Evolutionary conservation across 2,888 invertebrate species (phyloP), one percentile per base, ranked within the genome.

Genomic region (Pilophorus perplexus): DNA sequence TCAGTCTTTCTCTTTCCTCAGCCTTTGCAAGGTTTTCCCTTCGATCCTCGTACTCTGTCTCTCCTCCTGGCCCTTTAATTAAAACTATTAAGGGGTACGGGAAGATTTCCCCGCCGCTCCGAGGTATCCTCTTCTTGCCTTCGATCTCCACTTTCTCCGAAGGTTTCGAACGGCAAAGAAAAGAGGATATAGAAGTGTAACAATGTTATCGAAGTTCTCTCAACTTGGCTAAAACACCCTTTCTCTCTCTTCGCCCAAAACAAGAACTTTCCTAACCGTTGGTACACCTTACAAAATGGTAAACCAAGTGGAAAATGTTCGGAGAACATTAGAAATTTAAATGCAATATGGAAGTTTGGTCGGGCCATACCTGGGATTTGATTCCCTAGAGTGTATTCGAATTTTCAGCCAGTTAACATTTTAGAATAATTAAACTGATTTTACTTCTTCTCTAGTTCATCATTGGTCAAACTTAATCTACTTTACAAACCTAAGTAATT

Each of bases 31-130:
- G 27, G 52, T 28, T 52, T 28, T 18, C 52, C 16, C 33, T 52
- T 3, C 28, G 18, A 14, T 10, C 10, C 12, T 52, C 14, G 8
- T 3, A 16, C 14, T 28, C 27, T 14, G 16, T 18, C 10, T 28
- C 52, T 6, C 28, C 52, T 25, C 52, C 28, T 16, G 52, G 28
- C 59, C 40, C 42, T 59, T 59, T 59, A 59, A 59, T 59, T 59
- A 59, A 59, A 59, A 59, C 59, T 59, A 59, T 59, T 59, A 59
- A 59, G 27, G 14, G 52, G 25, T 25, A 23, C 16, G 25, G 14
- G 37, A 42, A 14, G 42, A 40, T 42, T 59, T 59, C 27, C 20
- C 40, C 14, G 18, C 23, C 22, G 4, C 40, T 57, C 16, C 16
- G n/a, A 23, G 46, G 22, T 23, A 23, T 18, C 37, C 38, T 37